A percentile compares a stretch with the other conserved stretches of the same genome.
Evolutionary conservation across 1,140 invertebrate species (phyloP).

Genomic region (Galleria mellonella): DNA sequence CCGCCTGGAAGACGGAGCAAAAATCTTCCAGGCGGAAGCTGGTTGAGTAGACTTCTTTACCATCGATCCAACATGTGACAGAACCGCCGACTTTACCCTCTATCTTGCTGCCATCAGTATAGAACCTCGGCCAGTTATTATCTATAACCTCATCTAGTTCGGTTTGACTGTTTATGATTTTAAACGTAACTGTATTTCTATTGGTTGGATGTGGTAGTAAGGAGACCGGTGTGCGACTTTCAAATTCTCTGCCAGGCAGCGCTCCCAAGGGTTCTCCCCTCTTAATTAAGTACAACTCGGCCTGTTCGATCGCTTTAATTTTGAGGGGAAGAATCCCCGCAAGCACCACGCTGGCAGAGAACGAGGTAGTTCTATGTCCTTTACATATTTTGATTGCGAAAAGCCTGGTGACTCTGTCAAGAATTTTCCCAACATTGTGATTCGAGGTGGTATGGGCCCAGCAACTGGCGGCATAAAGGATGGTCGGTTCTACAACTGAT

Average conservation of each 20-base stretch:
- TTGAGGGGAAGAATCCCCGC: conserved; percentile 19
- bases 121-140: background rate
- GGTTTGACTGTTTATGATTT: background rate
- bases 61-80: background rate
- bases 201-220: conserved; percentile 7
- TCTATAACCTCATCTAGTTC: no score
- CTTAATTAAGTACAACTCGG: conserved; percentile 13
- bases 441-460: conserved; percentile 13
- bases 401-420: conserved; percentile 7
- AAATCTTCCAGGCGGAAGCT: background rate
- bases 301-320: conserved; percentile 13
- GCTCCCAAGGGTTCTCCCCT: conserved; percentile 1
- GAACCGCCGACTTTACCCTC: conserved; percentile 8
- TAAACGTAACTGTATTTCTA: background rate
- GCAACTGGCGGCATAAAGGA: conserved; percentile 14
- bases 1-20: conserved; percentile 2
- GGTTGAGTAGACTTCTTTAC: background rate
- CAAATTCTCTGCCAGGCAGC: conserved; percentile 9
- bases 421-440: conserved; percentile 1
- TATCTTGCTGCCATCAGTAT: conserved; percentile 17
- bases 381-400: conserved; percentile 18
- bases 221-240: background rate
- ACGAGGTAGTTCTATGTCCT: conserved; percentile 15
- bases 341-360: conserved; percentile 14
- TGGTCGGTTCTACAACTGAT: conserved; percentile 13